Percentiles rank a stretch among this genome's conserved stretches.
phyloP scores from a whole-genome alignment of 2,888 invertebrate species.

The Epiperipatus broadwayi region DNA sequence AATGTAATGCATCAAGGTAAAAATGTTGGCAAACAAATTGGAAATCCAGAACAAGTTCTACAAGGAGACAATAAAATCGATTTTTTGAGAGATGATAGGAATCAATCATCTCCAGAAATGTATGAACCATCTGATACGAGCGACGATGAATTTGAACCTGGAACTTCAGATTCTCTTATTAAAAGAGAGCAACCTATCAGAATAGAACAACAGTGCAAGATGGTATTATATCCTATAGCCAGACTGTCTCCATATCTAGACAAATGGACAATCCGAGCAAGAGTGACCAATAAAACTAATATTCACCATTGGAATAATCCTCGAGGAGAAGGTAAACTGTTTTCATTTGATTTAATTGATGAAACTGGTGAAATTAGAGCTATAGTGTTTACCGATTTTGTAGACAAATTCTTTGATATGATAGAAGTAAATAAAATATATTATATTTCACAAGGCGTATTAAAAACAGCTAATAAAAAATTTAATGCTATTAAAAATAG shows the following conservation, averaged over 20 bases:
- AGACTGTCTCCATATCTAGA: slow-evolving; percentile 83
- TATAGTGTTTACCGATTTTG: slow-evolving; percentile 68
- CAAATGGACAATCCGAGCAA: slow-evolving; percentile 74
- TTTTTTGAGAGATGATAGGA: no score
- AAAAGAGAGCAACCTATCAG: no score
- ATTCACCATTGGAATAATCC: slow-evolving; percentile 79
- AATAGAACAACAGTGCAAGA: no score
- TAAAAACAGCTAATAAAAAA: slow-evolving; percentile 88
- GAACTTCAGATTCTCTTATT: no score
- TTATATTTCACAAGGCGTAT: slow-evolving; percentile 55
- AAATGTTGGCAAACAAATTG: slow-evolving; percentile 52
- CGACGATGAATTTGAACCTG: no score
- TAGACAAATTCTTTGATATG: slow-evolving; percentile 70
- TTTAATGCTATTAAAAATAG: slow-evolving; percentile 66
- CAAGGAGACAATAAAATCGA: no score
- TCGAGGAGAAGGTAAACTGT: slow-evolving; percentile 76
- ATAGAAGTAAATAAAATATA: slow-evolving; percentile 53
- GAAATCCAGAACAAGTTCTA: no score
- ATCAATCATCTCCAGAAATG: no score
- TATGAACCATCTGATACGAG: no score
- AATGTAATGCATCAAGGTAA: slow-evolving; percentile 49
- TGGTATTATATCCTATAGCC: slow-evolving; percentile 58
- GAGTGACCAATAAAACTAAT: slow-evolving; percentile 58
- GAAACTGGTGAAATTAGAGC: slow-evolving; percentile 81
- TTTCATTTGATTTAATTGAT: slow-evolving; percentile 77